Conservation (phyloP, 2,113 vertebrate genomes). For the Sebastes schlegelii region DNA sequence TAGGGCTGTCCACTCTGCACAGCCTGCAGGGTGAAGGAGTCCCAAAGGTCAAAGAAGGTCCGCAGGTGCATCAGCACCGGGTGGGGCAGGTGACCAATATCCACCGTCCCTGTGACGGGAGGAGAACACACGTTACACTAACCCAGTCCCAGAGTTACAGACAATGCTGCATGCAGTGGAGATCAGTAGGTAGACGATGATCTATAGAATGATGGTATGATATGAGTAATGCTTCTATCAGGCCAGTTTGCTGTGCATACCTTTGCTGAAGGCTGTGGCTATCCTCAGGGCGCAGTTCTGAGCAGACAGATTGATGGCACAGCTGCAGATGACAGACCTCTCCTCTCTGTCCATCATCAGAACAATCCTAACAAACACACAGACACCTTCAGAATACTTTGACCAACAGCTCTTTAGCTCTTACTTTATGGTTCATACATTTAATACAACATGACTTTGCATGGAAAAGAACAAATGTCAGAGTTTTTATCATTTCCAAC, state of each 20-base stretch:
- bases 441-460: not conserved
- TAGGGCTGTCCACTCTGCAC: slow-evolving; percentile 87
- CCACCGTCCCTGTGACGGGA: slow-evolving; percentile 86
- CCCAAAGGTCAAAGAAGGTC: slow-evolving; percentile 93
- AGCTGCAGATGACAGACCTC: slow-evolving; percentile 81
- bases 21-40: slow-evolving; percentile 86
- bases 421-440: not conserved
- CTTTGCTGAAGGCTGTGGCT: slow-evolving; percentile 94
- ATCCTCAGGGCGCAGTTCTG: slow-evolving; percentile 88
- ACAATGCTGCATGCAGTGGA: not conserved
- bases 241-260: slow-evolving; percentile 71
- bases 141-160: not conserved
- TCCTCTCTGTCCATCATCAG: slow-evolving; percentile 92
- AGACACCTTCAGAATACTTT: not conserved
- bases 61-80: slow-evolving; percentile 91
- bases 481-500: not conserved
- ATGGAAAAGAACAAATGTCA: not conserved
- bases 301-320: slow-evolving; percentile 81
- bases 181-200: not conserved
- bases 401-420: too few relatives aligned
- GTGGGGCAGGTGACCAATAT: slow-evolving; percentile 90
- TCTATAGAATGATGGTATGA: not conserved
- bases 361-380: slow-evolving; percentile 82
- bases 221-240: not conserved
- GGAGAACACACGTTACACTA: not conserved